Evolutionary conservation across 2,888 invertebrate species (phyloP), one percentile per base, ranked within the genome.

Genomic region (Synanthedon andrenaeformis): DNA sequence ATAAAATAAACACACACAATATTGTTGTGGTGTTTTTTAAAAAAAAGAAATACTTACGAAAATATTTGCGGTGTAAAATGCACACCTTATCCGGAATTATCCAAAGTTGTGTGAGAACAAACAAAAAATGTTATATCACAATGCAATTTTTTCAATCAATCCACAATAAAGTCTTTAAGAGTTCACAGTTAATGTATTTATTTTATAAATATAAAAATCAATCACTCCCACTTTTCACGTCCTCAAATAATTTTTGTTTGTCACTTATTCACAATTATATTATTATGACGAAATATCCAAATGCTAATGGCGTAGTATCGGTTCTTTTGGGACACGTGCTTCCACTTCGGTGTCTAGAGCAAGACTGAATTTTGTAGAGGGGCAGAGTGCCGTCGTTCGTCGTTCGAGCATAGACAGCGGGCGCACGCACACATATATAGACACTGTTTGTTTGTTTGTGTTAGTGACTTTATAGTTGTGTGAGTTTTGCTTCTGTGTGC

Each of bases 321-420:
- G 69, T 69, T 66, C 64, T 59, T 65, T 64, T 74, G 70, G 74
- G 67, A 69, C 73, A 72, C 76, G 85, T 79, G 79, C 76, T 67
- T 64, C 66, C 76, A 62, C 67, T 59, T 59, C 66, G 68, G 69
- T 66, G 77, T 74, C 77, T 76, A 70, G 80, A 80, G 82, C 69
- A 74, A 73, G 83, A 87, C 85, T 86, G 73, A 83, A 76, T 68
- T 77, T 76, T 79, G 85, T 85, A 84, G 87, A 79, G 87, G 86
- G 87, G 85, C 81, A 82, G 80, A 65, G 65, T 68, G 78, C 79
- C 35, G 72, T 76, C 74, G 79, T 8, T 28, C 76, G 74, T 79
- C 72, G 76, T 76, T 79, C n/a, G n/a, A n/a, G n/a, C n/a, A n/a
- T n/a, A 17, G 17, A 17, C 72, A 72, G 58, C 72, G n/a, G 19